These are phyloP conservation scores for Mirza zaza DNA, from an alignment of 2,113 vertebrate species.

Conservation along the genomic window DNA sequence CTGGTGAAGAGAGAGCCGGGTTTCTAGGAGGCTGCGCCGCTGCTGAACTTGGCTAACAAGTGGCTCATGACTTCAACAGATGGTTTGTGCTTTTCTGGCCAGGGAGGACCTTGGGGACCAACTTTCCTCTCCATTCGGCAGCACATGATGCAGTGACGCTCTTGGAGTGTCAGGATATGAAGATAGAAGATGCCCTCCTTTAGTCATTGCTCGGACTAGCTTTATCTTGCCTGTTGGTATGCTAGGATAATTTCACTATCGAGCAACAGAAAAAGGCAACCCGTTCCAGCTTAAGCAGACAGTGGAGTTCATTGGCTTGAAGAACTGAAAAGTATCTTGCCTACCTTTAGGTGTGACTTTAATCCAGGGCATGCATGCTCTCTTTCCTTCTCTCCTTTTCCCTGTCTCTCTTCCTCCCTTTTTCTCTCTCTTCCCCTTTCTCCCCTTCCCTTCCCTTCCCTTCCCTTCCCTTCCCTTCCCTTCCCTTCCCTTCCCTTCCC, in stretches of 20 bases:
- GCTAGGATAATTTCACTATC: neutral
- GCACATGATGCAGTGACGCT: constrained; percentile 57
- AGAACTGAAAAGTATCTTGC: neutral
- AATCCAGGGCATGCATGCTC: neutral
- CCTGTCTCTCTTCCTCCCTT: neutral
- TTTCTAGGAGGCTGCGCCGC: neutral
- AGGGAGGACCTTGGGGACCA: constrained; percentile 19
- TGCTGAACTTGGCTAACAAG: constrained; percentile 13
- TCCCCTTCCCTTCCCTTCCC: neutral
- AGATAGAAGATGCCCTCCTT: neutral
- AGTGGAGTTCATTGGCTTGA: neutral
- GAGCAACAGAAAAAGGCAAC: neutral
- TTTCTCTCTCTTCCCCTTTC: neutral
- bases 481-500: neutral
- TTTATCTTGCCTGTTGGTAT: neutral
- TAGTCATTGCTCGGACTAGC: constrained; percentile 33
- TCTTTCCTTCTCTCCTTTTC: rapidly evolving
- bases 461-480: too few species aligned
- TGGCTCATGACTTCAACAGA: constrained; percentile 53
- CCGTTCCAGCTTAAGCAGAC: neutral
- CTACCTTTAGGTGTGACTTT: neutral
- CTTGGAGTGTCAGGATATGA: constrained; percentile 14
- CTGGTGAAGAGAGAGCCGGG: constrained; percentile 22
- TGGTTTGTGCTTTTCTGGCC: constrained; percentile 55
- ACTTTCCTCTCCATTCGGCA: constrained; percentile 60